Evolutionary conservation across 2,797 vertebrate genomes (phyloP).

Genomic region (Benthosema pterotum): DNA sequence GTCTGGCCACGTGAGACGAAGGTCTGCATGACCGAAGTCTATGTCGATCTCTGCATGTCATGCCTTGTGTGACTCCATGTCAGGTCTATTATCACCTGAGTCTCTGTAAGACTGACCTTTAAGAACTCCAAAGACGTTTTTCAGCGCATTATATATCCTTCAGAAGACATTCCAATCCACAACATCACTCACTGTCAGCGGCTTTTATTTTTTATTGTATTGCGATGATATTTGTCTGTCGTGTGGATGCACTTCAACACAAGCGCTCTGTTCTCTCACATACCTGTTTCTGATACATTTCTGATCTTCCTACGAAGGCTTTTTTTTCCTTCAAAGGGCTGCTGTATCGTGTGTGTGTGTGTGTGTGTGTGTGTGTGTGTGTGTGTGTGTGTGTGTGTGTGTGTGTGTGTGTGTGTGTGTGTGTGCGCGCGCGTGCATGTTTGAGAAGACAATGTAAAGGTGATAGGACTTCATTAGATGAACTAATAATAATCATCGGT

Average conservation of each 20-base stretch:
- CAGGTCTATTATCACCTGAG: neutral
- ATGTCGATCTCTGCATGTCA: slow-evolving; percentile 1
- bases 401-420: too few relatives aligned
- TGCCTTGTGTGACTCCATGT: neutral
- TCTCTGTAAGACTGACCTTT: neutral
- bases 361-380: too few relatives aligned
- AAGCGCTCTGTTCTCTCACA: neutral
- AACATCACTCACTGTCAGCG: neutral
- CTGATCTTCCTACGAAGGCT: neutral
- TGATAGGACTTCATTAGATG: too few relatives aligned
- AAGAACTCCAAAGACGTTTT: slow-evolving; percentile 1
- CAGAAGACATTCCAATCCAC: neutral
- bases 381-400: neutral
- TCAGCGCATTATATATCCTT: neutral
- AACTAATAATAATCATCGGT: too few relatives aligned
- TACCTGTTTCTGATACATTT: neutral
- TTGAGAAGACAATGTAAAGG: too few relatives aligned
- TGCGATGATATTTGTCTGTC: neutral
- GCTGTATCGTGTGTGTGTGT: neutral
- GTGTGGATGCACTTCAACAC: neutral
- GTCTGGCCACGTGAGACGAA: too few relatives aligned
- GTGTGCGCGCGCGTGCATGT: too few relatives aligned
- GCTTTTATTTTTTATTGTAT: too few relatives aligned
- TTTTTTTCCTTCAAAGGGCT: neutral
- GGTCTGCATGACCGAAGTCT: too few relatives aligned